Evolutionary conservation across 2,113 vertebrate species (phyloP), one percentile per base, ranked within the genome.

Genomic region (Rhynchomys soricoides): DNA sequence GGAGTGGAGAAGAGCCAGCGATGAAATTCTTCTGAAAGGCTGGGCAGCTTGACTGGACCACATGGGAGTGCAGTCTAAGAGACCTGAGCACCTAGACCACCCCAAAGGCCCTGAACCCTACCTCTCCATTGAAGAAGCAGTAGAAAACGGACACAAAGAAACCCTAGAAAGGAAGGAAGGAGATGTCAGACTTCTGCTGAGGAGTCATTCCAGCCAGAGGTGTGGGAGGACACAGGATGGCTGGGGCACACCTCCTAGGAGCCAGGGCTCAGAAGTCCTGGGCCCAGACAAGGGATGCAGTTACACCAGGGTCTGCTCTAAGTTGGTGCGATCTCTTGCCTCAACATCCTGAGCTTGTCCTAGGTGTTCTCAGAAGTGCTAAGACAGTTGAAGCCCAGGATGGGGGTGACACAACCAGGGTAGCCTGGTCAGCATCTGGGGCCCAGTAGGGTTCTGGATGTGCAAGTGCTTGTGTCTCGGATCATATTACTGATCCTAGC

Each of bases 121-220:
- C 99, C 99, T 99, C 99, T 77, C 99, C 99, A 50, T 99, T 99
- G 96, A 99, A 98, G 98, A 99, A 99, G 98, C 99, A 99, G 98
- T 99, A 99, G 98, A 99, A 99, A 92, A 99, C 99, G 13, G 99
- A 99, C 91, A 99, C 99, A 94, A 99, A 99, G 98, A 99, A 99
- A 31, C 99, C 99, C 99, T 99, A 98, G 37, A 96, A 98, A 98
- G 92, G 29, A 98, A 57, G 89, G 92, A 52, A 29, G 48, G 37
- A 48, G 45, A 0, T 0, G 17, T 97, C 78, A 97, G 82, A 3
- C 59, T 13, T 50, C 71, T 24, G 10, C 34, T 1, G 24, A 5
- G 15, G 62, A 22, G 45, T 12, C 0, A 6, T 24, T 59, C 22
- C 68, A 43, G 24, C 66, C 43, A 5, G 43, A 24, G 11, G 52